Evolutionary conservation across 1,140 invertebrate genomes (phyloP).

Genomic region (Macrobrachium nipponense): DNA sequence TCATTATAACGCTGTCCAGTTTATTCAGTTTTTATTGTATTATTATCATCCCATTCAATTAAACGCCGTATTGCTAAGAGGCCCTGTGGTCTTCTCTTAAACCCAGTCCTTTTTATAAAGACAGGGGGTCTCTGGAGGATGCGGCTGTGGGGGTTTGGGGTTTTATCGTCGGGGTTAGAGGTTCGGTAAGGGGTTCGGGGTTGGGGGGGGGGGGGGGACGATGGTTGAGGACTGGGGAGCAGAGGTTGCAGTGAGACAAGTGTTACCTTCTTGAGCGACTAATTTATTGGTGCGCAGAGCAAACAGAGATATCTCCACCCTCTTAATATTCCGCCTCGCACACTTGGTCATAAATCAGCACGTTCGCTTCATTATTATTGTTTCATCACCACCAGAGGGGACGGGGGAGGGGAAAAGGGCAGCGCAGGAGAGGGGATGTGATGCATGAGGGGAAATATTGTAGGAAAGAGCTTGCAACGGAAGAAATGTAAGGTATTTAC

Average conservation of each 20-base stretch:
- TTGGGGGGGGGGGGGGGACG: no score
- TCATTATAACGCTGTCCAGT: no score
- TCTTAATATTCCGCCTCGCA: conserved; percentile 25
- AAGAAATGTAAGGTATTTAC: no score
- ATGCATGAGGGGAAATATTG: not conserved
- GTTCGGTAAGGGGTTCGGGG: no score
- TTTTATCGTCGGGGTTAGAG: no score
- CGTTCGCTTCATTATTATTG: not conserved
- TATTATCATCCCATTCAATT: no score
- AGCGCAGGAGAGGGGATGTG: not conserved
- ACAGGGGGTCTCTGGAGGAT: no score
- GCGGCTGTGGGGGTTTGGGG: no score
- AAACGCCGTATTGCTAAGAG: no score
- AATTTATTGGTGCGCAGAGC: conserved; percentile 16
- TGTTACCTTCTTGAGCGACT: not conserved
- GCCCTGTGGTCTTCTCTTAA: no score
- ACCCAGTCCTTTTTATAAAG: no score
- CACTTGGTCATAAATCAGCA: conserved; percentile 26
- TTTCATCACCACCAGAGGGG: not conserved
- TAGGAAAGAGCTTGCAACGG: not conserved
- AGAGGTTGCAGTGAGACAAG: not conserved
- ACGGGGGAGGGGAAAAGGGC: not conserved
- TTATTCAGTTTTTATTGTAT: no score
- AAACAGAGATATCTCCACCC: conserved; percentile 28
- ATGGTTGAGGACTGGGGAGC: not conserved